Base-by-base conservation (phyloP, 23 tunicate genomes). In the Trididemnum miniatum region DNA sequence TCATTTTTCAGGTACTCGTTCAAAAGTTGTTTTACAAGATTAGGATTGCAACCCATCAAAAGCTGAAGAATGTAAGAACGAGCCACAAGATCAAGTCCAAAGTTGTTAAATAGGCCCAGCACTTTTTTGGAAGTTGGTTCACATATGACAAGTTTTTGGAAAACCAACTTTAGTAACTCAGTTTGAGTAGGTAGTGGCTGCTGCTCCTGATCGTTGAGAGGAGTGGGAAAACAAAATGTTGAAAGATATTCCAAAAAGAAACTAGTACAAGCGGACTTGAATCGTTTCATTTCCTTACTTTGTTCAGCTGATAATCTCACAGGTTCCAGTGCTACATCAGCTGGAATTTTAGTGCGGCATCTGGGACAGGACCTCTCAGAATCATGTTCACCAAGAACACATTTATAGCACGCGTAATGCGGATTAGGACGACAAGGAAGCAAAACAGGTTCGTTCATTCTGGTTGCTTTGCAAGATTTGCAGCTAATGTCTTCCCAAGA, bases 171-270 rank as follows among this genome's bases (percentile, higher is more conserved):
- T 24, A 86, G 26, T 35, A 38, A 62, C 22, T 86, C 35, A 34
- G 79, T 80, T 28, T 54, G 7, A 31, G 9, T 22, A 3, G 26
- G 5, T n/a, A 62, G n/a, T 24, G 67, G 67, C n/a, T n/a, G n/a
- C n/a, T n/a, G n/a, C n/a, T n/a, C n/a, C n/a, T n/a, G n/a, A n/a
- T n/a, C n/a, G n/a, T n/a, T n/a, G n/a, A n/a, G n/a, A 7, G 54
- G 54, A 9, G 54, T 44, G 20, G 79, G 75, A 65, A 90, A 90
- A 60, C 89, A 90, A 51, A 90, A 81, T 1, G 81, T 83, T 0
- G 82, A 80, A 50, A 90, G 51, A 81, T 85, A 90, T 51, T 90
- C 96, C 39, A 90, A 38, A 35, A 90, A 90, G 40, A 90, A 90
- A 33, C 89, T 79, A 27, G 86, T 80, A 63, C 89, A 90, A 0